These are phyloP conservation scores for Orius laevigatus DNA, from an alignment of 1,140 invertebrate genomes.

Conservation along the genomic window DNA sequence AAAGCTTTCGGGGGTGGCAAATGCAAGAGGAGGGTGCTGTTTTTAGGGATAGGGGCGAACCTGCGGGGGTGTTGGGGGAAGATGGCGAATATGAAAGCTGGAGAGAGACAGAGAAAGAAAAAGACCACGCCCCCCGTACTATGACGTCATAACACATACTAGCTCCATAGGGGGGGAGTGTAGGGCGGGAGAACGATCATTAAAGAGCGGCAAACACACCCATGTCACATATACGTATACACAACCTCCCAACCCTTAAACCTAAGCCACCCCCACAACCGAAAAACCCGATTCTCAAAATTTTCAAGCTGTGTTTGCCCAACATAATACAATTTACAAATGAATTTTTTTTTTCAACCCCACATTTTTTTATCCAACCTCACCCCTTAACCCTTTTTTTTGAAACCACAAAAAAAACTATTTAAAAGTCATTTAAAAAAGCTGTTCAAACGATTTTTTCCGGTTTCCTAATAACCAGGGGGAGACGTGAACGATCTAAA, in stretches of 20 bases:
- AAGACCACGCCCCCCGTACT: slow-evolving; percentile 5
- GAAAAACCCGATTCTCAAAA: no score
- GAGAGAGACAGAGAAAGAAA: slow-evolving; percentile 15
- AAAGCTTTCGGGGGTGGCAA: slow-evolving; percentile 12
- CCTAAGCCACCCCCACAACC: not conserved
- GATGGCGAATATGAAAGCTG: slow-evolving; percentile 8
- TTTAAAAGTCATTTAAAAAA: no score
- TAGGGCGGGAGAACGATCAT: slow-evolving; percentile 5
- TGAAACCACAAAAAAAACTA: no score
- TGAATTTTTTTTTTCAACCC: no score
- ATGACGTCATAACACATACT: slow-evolving; percentile 5
- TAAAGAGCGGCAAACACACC: slow-evolving; percentile 9
- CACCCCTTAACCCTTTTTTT: no score
- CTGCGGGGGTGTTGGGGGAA: slow-evolving; percentile 24
- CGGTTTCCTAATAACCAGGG: no score
- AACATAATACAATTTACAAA: no score
- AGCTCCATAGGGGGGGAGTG: no score
- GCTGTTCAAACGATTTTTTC: no score
- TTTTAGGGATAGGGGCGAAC: slow-evolving; percentile 20
- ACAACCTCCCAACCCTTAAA: slow-evolving; percentile 2
- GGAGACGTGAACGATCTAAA: no score
- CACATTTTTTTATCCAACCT: no score
- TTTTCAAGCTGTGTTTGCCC: no score
- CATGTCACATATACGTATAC: slow-evolving; percentile 6
- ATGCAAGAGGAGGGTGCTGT: slow-evolving; percentile 7